Evolutionary conservation across 2,113 vertebrate genomes (phyloP), one percentile per base, ranked within the genome.

Genomic region (Upupa epops): DNA sequence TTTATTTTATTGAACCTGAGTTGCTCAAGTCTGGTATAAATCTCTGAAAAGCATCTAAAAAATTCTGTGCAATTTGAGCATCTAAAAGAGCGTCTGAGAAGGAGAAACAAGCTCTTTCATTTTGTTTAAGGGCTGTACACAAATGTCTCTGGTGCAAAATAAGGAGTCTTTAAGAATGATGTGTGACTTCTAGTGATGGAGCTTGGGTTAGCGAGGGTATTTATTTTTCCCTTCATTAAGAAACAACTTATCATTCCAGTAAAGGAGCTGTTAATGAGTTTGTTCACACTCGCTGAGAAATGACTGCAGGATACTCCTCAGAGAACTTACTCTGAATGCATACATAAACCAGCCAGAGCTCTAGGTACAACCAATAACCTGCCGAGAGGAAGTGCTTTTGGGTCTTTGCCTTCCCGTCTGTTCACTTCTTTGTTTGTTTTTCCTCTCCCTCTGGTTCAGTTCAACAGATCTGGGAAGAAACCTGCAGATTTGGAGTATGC

Each of bases 161-260:
- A 96, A 96, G 91, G 83, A 94, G 94, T 97, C 95, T 96, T 97
- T 95, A 95, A 95, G 95, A 96, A 96, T 95, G 95, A 96, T 96
- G 89, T 95, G 95, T 96, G 95, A 96, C 92, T 95, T 92, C 89
- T 87, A 80, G 89, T 96, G 94, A 95, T 95, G 94, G 94, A 94
- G 94, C 85, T 54, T 96, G 92, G 91, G 93, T 94, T 96, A 95
- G 93, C 83, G 9, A 95, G 93, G 90, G 95, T 96, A 96, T 96
- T 96, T 96, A 96, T 96, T 96, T 96, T 96, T 96, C 96, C 94
- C 95, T 96, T 96, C 96, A 96, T 96, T 96, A 96, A 95, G 95
- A 96, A 96, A 95, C 96, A 96, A 96, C 96, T 96, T 96, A 96
- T 96, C 96, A 96, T 96, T 95, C 95, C 85, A 93, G 94, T 95